Evolutionary conservation across 2,888 invertebrate genomes (phyloP), one percentile per base, ranked within the genome.

Genomic region (Heterodera filipjevi): DNA sequence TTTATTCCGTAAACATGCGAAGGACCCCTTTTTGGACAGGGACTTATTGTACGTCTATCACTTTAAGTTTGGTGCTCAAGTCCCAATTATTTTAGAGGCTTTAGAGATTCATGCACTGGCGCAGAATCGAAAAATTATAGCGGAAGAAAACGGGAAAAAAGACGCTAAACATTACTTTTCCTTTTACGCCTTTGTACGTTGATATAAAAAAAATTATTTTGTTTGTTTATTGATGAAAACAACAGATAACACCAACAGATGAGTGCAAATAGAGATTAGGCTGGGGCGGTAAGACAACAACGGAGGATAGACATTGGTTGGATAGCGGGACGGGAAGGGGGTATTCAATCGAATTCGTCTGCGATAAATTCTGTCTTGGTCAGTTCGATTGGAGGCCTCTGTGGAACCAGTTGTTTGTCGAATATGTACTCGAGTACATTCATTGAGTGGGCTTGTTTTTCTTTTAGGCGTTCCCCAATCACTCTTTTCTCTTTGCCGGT

Each of bases 1-100:
- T 10, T 59, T 85, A 27, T 88, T 82, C 74, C 79, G 87, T 33
- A 83, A 82, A 16, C 81, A 83, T 71, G 77, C 87, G 30, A 39
- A 44, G 6, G 86, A 88, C 83, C 81, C 82, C 14, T 87, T 86
- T 78, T 75, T 88, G 46, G 87, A 88, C 77, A 80, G 84, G 35
- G 84, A 86, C 66, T 70, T 78, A 33, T 35, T 68, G 39, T 33
- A 39, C 77, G n/a, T 49, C n/a, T 66, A 16, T 46, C 8, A 27
- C 5, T 59, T 8, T n/a, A 10, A 59, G 10, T 12, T 59, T 27
- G 10, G n/a, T 5, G 12, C 39, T 39, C 6, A 39, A 39, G 12
- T 10, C 6, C 12, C 12, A 10, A 39, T 39, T 39, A 5, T 73
- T 73, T 73, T n/a, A 73, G 73, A 1, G 73, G 73, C 27, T 73